These are phyloP conservation scores for Slavum lentiscoides DNA, from an alignment of 2,888 invertebrate species.

Conservation along the genomic window DNA sequence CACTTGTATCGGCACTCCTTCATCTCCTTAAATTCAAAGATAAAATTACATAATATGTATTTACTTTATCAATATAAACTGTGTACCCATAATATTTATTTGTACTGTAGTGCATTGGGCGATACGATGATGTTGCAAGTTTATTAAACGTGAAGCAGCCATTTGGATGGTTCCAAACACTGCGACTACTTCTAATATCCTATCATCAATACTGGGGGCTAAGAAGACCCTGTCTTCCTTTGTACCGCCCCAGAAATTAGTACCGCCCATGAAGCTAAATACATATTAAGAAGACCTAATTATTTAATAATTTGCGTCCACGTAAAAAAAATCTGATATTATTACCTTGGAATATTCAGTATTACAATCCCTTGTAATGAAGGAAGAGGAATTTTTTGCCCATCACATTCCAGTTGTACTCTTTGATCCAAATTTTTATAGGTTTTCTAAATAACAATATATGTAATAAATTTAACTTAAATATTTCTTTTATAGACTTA, in stretches of 20 bases:
- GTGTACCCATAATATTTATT: conserved; percentile 83
- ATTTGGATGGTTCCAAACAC: conserved; percentile 97
- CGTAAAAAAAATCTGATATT: not conserved
- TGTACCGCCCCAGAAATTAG: conserved; percentile 96
- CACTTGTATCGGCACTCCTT: conserved; percentile 91
- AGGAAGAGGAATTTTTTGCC: conserved; percentile 90
- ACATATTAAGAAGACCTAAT: conserved; percentile 40
- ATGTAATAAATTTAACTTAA: not conserved
- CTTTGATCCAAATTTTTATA: conserved; percentile 95
- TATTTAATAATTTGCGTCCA: not conserved
- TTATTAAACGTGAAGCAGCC: conserved; percentile 92
- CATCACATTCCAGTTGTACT: conserved; percentile 94
- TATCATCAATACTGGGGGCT: conserved; percentile 93
- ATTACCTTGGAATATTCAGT: conserved; percentile 86
- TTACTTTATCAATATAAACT: conserved; percentile 55
- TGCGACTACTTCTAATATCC: conserved; percentile 94
- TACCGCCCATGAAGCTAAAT: conserved; percentile 93
- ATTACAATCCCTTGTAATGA: conserved; percentile 96
- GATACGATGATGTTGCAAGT: conserved; percentile 94
- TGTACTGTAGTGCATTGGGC: conserved; percentile 95
- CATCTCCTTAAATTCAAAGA: conserved; percentile 66
- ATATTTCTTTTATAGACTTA: conserved; percentile 41
- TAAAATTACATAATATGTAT: conserved; percentile 3
- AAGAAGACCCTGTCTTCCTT: conserved; percentile 90
- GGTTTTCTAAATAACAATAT: conserved; percentile 67